A percentile compares a stretch with the other conserved stretches of the same genome.
phyloP scores from a whole-genome alignment of 1,140 invertebrate species.

The Mya arenaria region DNA sequence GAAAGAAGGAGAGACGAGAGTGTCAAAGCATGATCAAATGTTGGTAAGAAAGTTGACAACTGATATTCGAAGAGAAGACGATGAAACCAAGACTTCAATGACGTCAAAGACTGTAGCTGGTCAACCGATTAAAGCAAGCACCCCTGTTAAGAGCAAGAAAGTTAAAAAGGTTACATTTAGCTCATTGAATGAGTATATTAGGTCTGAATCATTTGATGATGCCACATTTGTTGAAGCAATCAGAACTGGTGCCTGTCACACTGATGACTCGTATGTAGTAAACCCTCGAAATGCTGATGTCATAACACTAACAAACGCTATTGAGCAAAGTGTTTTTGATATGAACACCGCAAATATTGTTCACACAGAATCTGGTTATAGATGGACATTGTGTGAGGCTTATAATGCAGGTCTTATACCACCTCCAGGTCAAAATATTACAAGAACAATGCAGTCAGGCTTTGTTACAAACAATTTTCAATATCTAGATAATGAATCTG shows the following conservation, averaged over 20 bases:
- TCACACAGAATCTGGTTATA: constrained; percentile 68
- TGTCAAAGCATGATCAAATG: neutral
- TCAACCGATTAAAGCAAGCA: constrained; percentile 18
- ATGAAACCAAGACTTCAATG: constrained; percentile 18
- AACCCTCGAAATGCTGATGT: constrained; percentile 81
- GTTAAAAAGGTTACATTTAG: neutral
- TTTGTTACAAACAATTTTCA: constrained; percentile 53
- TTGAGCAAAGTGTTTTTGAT: constrained; percentile 92
- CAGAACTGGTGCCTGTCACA: constrained; percentile 69
- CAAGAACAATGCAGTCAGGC: constrained; percentile 43
- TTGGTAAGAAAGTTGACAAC: constrained; percentile 8
- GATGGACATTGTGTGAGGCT: constrained; percentile 74
- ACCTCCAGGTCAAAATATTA: constrained; percentile 56
- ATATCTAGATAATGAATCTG: constrained; percentile 31
- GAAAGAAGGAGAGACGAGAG: neutral
- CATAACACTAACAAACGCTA: constrained; percentile 91
- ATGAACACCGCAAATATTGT: constrained; percentile 88
- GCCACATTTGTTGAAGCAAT: constrained; percentile 70
- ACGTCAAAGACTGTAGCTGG: constrained; percentile 7
- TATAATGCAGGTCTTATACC: constrained; percentile 74
- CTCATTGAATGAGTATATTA: constrained; percentile 44
- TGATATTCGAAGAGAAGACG: constrained; percentile 29
- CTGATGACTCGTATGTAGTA: constrained; percentile 67
- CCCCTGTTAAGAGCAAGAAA: neutral
- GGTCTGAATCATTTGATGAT: constrained; percentile 31